phyloP scores from a whole-genome alignment of 2,113 vertebrate genomes.

The Etia nguti region DNA sequence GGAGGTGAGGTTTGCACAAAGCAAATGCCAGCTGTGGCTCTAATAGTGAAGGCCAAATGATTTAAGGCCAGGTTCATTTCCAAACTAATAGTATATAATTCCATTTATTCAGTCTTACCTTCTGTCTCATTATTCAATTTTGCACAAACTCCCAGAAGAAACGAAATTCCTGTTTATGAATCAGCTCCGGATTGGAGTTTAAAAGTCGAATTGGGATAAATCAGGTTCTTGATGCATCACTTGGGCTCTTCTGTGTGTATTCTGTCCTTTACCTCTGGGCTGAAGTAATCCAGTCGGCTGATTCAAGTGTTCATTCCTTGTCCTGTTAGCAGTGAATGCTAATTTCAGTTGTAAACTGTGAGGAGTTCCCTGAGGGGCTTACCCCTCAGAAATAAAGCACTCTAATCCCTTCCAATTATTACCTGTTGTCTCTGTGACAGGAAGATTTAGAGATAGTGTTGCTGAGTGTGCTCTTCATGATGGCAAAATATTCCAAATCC shows the following conservation, averaged over 20 bases:
- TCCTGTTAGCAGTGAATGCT: neutral
- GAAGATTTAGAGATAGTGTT: neutral
- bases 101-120: neutral
- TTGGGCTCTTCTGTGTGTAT: neutral
- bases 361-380: neutral
- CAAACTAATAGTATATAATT: neutral
- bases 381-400: neutral
- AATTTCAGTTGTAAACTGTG: neutral
- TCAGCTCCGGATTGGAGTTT: neutral
- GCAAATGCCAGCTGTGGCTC: neutral
- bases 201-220: neutral
- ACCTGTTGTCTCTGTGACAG: neutral
- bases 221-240: neutral
- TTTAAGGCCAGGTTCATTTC: neutral
- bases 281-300: neutral
- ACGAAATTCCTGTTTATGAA: neutral
- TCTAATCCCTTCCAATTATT: neutral
- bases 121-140: neutral
- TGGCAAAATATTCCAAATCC: neutral
- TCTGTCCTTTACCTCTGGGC: neutral
- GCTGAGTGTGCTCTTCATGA: neutral
- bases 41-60: neutral
- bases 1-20: neutral
- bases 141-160: neutral
- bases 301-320: neutral